Evolutionary conservation across 2,113 vertebrate genomes (phyloP), one percentile per base, ranked within the genome.

Genomic region (Ammospiza nelsoni): DNA sequence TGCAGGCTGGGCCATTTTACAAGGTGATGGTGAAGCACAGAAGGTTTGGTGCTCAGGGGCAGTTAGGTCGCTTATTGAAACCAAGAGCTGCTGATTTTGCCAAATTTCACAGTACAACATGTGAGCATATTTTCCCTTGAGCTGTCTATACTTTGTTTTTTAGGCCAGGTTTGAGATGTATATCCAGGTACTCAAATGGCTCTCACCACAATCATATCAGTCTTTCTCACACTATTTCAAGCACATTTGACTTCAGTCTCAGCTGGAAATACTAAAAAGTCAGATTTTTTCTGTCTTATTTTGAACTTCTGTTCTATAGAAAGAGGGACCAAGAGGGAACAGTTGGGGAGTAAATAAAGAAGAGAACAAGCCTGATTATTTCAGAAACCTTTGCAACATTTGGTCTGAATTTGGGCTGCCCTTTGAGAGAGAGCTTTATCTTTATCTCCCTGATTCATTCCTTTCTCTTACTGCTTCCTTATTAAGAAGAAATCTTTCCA

Each of bases 401-500:
- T 95, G 79, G 75, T 74, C 90, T 90, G 94, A 93, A 83, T 92
- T 90, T 88, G 52, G 29, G 25, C 41, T 83, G 35, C 28, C n/a
- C 71, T 95, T 75, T 48, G 63, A 91, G 52, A 74, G 35, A 1
- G 5, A 71, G 52, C 41, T 86, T 92, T 95, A 71, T 80, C 87
- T 88, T 90, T 93, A 86, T 89, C 83, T 92, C 72, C n/a, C 37
- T 13, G 65, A 51, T 71, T 90, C 72, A 84, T 88, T 93, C 52
- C 61, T 86, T 90, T 96, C 83, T 71, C 65, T 93, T 80, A 84
- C 59, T 33, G 57, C 28, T 90, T 83, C 68, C 61, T 87, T 95
- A 93, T 94, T 49, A 87, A 95, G 67, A 87, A 94, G 51, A 90
- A 90, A 90, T 66, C 28, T 81, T 81, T 74, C 55, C 66, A 90